Evolutionary conservation across 1,140 invertebrate species (phyloP).

Genomic region (Chymomyza costata): DNA sequence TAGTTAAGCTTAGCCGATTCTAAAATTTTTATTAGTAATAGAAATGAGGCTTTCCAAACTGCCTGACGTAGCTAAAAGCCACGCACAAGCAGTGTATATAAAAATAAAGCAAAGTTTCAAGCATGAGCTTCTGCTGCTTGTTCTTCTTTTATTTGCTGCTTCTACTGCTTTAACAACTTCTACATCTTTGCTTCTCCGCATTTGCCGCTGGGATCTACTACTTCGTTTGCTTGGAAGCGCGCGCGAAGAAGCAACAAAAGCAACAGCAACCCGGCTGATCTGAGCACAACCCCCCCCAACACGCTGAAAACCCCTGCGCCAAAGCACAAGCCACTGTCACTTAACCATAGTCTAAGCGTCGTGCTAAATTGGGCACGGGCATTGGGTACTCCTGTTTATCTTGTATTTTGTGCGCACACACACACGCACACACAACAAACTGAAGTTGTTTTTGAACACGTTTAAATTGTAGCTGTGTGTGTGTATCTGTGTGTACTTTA

Average conservation of each 20-base stretch:
- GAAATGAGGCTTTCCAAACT: too few relatives aligned
- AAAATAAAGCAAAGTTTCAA: too few relatives aligned
- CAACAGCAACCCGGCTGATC: background rate
- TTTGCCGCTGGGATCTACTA: slow-evolving; percentile 37
- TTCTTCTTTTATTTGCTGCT: too few relatives aligned
- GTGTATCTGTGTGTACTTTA: slow-evolving; percentile 52
- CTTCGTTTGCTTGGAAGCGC: slow-evolving; percentile 17
- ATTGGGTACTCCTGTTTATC: slow-evolving; percentile 34
- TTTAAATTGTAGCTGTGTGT: slow-evolving; percentile 25
- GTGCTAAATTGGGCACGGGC: slow-evolving; percentile 36
- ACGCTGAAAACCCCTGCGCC: too few relatives aligned
- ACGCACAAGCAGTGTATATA: too few relatives aligned
- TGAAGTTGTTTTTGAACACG: slow-evolving; percentile 56
- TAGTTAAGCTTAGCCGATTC: too few relatives aligned
- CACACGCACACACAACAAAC: slow-evolving; percentile 4
- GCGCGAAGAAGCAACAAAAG: background rate
- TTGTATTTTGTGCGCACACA: slow-evolving; percentile 17
- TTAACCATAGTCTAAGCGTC: slow-evolving; percentile 7
- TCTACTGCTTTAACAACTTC: too few relatives aligned
- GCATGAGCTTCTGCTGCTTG: too few relatives aligned
- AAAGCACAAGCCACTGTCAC: background rate
- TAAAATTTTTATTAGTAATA: too few relatives aligned
- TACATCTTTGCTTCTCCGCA: slow-evolving; percentile 4
- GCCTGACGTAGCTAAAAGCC: too few relatives aligned
- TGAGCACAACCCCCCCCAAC: too few relatives aligned